Evolutionary conservation across 2,113 vertebrate genomes (phyloP), one percentile per base, ranked within the genome.

Genomic region (Chaetodon trifascialis): DNA sequence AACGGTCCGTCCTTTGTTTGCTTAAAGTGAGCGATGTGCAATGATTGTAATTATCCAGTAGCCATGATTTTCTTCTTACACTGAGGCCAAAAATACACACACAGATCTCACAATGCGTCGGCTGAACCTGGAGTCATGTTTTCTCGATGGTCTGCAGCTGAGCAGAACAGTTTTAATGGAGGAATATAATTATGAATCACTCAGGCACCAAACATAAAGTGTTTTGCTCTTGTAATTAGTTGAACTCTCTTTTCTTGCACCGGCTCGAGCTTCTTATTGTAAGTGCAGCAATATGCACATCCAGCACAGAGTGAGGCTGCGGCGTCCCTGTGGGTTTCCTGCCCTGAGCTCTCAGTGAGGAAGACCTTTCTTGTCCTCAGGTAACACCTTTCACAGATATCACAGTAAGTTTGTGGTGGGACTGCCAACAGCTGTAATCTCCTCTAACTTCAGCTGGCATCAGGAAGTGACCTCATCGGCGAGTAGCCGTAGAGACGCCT

Each of bases 361-460:
- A 40, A 30, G 58, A 77, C 66, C 7, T 64, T 34, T 77, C 42
- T 36, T 44, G 69, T 75, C 85, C 80, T 79, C 66, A 66, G 76
- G 65, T 83, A 49, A 49, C 49, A 23, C 63, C 77, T 59, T 11
- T 40, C 49, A 84, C 55, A 65, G 70, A 74, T 59, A 80, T 78
- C 77, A n/a, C n/a, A n/a, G 56, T 65, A 60, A 25, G 73, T 60
- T 47, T 34, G 42, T 5, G 30, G 30, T 42, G 54, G 71, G 21
- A 2, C 14, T 75, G 81, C 67, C 49, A 47, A 34, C 56, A 42
- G 62, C 73, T 23, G 30, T 56, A 76, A 58, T 76, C 67, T 83
- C 51, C 5, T 7, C 44, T 11, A 46, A 74, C 3, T 66, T 34
- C 4, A 42, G 36, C 21, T 12, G 72, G 55, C 52, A 30, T 63